A percentile compares a stretch with the other conserved stretches of the same genome.
Conservation (phyloP, 2,888 invertebrate genomes). For the Malachius bipustulatus region DNA sequence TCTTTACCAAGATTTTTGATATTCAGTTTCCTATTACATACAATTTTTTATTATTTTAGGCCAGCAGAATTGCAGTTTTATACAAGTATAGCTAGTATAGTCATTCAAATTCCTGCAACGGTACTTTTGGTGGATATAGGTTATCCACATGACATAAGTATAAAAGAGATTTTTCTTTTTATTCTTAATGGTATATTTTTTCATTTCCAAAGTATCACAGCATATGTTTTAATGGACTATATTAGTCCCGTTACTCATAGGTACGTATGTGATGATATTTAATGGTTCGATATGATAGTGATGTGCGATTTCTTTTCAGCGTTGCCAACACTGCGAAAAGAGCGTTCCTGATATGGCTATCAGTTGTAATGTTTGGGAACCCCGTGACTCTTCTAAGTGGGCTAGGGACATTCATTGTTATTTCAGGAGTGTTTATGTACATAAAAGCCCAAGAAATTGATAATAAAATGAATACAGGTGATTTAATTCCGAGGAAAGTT, state of each 20-base stretch:
- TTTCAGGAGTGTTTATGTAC: slow-evolving; percentile 60
- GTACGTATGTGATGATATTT: slow-evolving; percentile 33
- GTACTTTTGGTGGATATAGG: slow-evolving; percentile 52
- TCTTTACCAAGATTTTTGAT: too few species aligned
- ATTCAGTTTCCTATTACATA: too few species aligned
- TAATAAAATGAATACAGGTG: slow-evolving; percentile 31
- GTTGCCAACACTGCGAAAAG: slow-evolving; percentile 70
- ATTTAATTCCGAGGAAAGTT: slow-evolving; percentile 34
- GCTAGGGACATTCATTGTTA: slow-evolving; percentile 57
- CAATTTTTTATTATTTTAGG: slow-evolving; percentile 38
- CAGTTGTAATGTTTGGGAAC: slow-evolving; percentile 62
- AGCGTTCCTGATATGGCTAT: slow-evolving; percentile 66
- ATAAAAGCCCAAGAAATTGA: slow-evolving; percentile 58
- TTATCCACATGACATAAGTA: slow-evolving; percentile 39
- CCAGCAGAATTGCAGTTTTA: slow-evolving; percentile 71
- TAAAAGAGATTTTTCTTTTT: slow-evolving; percentile 44
- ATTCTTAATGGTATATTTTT: slow-evolving; percentile 63
- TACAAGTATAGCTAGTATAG: slow-evolving; percentile 59
- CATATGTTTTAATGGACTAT: slow-evolving; percentile 67
- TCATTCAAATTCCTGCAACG: slow-evolving; percentile 60
- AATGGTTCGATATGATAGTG: slow-evolving; percentile 1
- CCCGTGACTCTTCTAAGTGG: slow-evolving; percentile 60
- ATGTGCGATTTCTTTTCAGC: slow-evolving; percentile 37
- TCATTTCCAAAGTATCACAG: slow-evolving; percentile 70
- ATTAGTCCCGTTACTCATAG: slow-evolving; percentile 71